Base-by-base conservation (phyloP, 2,797 vertebrate species). In the Arnoldichthys spilopterus region DNA sequence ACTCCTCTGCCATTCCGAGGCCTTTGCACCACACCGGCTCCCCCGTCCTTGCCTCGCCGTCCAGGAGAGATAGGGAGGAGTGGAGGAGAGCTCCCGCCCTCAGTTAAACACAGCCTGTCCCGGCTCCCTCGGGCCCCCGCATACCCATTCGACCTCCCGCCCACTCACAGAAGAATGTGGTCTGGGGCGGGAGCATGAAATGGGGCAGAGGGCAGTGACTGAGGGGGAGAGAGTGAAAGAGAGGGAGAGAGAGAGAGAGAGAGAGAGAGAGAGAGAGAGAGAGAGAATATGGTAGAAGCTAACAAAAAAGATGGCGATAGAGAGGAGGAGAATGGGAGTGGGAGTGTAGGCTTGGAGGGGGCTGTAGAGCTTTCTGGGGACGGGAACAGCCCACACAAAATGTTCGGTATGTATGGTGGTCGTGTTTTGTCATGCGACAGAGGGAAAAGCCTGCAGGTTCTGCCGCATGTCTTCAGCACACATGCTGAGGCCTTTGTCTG, bases 121-220 rank as follows among this genome's bases (percentile, higher is more conserved):
- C 68, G 26, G 78, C 61, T 90, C 91, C 87, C 90, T 88, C 88
- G 90, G 90, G 89, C 92, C 91, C 89, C 88, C 87, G 90, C 90
- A 91, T 92, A 90, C 89, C 90, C 89, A 91, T 88, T 94, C 89
- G 92, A 93, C 92, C 93, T 92, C 91, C 91, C 93, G 88, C 93
- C 93, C 94, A 94, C 93, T 90, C 91, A 91, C 89, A 78, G 72
- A 93, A 86, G 92, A 94, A 94, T 94, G 93, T 71, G n/a, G 84
- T 83, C 82, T 83, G 86, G 85, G 88, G 88, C 80, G 82, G 78
- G 78, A 73, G 61, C 49, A 62, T 72, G 79, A 82, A 84, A 51
- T 7, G 64, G 22, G 85, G 58, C 80, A 86, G 64, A 80, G 67
- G 76, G 71, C 80, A 63, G 67, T 32, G 32, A 66, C 40, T 13